Evolutionary conservation across 2,113 vertebrate species (phyloP), one percentile per base, ranked within the genome.

Genomic region (Leucoraja erinaceus): DNA sequence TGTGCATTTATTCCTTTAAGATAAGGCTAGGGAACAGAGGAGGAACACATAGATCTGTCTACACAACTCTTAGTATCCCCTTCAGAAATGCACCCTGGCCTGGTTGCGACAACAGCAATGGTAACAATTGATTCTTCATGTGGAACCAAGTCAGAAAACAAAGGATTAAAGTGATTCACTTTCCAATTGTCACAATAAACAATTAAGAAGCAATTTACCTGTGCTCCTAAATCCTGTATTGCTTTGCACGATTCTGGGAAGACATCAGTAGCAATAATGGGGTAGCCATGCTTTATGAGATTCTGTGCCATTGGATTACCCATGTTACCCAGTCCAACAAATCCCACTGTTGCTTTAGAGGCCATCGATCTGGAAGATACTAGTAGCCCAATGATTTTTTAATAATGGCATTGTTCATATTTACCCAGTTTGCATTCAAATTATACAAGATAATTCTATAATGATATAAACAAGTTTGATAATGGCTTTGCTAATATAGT

Each of bases 261-360:
- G 18, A 99, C 96, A 95, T 99, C 99, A 68, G 97, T 97, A 72
- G 98, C 97, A 94, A 99, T 96, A 93, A 99, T 95, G 12, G 98
- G 99, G 94, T 99, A 99, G 94, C 98, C 98, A 25, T 99, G 96
- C 94, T 99, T 98, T 94, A 99, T 94, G 94, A 99, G 96, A 94
- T 99, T 99, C 96, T 98, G 99, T 93, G 99, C 99, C 99, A 99
- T 99, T 94, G 98, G 98, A 95, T 98, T 99, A 93, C 99, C 99
- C 99, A 99, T 99, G 94, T 99, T 99, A 93, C 99, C 99, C 95
- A 99, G 95, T 76, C 99, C 99, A 95, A 99, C 92, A 94, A 99
- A 99, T 94, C 99, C 99, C 95, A 99, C 98, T 56, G 97, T 97
- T 91, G 98, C 99, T 96, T 99, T 99, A 86, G 98, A 99, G 95